These are phyloP conservation scores for Drosophila algonquin DNA, from an alignment of 2,888 invertebrate genomes.

Conservation along the genomic window DNA sequence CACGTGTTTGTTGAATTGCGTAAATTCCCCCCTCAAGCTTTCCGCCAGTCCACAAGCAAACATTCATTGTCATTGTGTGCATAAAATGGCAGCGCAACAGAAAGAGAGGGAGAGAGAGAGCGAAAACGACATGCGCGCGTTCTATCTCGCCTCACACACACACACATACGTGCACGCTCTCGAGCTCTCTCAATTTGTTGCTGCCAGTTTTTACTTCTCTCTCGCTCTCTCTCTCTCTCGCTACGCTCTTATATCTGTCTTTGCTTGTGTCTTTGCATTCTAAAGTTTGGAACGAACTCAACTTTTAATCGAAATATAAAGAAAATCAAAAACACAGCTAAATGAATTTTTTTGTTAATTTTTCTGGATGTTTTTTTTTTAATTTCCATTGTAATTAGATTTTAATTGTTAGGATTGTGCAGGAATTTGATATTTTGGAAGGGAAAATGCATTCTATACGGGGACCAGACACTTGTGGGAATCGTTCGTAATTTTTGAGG, in stretches of 20 bases:
- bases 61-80: slow-evolving; percentile 48
- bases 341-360: slow-evolving; percentile 11
- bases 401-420: slow-evolving; percentile 37
- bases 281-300: too few relatives aligned
- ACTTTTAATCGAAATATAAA: slow-evolving; percentile 51
- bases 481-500: slow-evolving; percentile 21
- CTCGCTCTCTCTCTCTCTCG: background rate
- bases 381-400: slow-evolving; percentile 34
- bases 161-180: background rate
- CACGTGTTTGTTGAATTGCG: slow-evolving; percentile 79
- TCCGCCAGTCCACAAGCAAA: slow-evolving; percentile 11
- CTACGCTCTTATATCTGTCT: slow-evolving; percentile 3
- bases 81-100: slow-evolving; percentile 55
- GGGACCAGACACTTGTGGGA: slow-evolving; percentile 53
- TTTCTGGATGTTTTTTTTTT: slow-evolving; percentile 18
- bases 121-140: slow-evolving; percentile 46
- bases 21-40: slow-evolving; percentile 53
- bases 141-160: slow-evolving; percentile 8
- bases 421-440: slow-evolving; percentile 55
- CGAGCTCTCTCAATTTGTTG: slow-evolving; percentile 35
- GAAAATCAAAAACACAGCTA: slow-evolving; percentile 1
- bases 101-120: slow-evolving; percentile 25
- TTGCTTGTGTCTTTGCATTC: slow-evolving; percentile 28
- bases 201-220: slow-evolving; percentile 33
- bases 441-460: slow-evolving; percentile 25